Conservation (phyloP, 1,140 invertebrate species). For the Thrips palmi region DNA sequence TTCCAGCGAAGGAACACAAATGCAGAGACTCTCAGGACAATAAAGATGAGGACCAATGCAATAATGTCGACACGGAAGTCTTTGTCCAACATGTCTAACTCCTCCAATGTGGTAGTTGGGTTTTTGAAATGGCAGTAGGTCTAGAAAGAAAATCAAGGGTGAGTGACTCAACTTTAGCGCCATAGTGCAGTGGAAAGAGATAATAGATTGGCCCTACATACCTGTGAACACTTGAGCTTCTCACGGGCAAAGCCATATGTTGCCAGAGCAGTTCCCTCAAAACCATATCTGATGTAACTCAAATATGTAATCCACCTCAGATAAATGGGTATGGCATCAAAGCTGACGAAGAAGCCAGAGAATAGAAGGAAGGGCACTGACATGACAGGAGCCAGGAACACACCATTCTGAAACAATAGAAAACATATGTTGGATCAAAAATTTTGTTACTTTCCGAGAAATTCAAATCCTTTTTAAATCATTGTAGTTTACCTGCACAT, state of each 20-base stretch:
- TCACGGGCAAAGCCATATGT: constrained; percentile 74
- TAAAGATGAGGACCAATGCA: constrained; percentile 71
- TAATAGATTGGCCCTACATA: constrained; percentile 24
- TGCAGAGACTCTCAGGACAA: constrained; percentile 67
- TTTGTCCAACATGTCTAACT: constrained; percentile 64
- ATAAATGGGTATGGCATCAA: constrained; percentile 88
- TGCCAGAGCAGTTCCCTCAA: constrained; percentile 84
- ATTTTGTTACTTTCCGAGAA: not conserved
- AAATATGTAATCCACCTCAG: constrained; percentile 90
- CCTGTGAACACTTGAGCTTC: constrained; percentile 52
- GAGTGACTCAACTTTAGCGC: not conserved
- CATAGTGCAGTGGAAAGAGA: not conserved
- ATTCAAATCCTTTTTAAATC: not conserved
- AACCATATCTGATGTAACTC: constrained; percentile 88
- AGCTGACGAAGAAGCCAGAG: constrained; percentile 93
- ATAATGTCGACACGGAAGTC: constrained; percentile 60
- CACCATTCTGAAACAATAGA: constrained; percentile 54
- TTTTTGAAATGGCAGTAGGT: constrained; percentile 82
- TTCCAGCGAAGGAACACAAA: constrained; percentile 89
- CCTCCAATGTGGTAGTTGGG: constrained; percentile 75
- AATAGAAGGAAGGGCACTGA: constrained; percentile 88
- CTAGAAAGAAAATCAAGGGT: constrained; percentile 15
- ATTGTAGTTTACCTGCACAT: constrained; percentile 37
- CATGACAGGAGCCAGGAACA: constrained; percentile 89
- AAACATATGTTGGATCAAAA: constrained; percentile 9